These are phyloP conservation scores for Trachemys scripta DNA, from an alignment of 2,113 vertebrate species.

Conservation along the genomic window DNA sequence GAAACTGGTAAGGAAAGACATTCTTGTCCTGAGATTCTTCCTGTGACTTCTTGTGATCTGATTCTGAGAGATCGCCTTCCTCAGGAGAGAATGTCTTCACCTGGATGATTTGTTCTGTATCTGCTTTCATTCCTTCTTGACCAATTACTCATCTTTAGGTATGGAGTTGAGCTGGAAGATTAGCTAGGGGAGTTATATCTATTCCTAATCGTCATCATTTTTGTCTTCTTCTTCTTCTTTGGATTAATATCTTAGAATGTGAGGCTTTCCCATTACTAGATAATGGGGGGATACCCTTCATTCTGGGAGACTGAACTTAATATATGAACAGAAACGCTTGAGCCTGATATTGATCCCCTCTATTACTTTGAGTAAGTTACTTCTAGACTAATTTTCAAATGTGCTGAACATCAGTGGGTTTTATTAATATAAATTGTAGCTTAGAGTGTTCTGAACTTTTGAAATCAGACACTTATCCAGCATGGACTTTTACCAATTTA, in stretches of 20 bases:
- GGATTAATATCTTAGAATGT: background rate
- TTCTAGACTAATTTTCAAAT: background rate
- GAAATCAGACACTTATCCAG: background rate
- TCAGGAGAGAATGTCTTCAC: background rate
- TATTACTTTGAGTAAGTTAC: background rate
- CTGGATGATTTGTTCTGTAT: background rate
- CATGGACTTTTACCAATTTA: background rate
- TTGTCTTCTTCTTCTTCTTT: background rate
- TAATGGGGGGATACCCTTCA: background rate
- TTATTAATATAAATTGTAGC: background rate
- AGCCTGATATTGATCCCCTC: background rate
- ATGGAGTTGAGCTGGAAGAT: background rate
- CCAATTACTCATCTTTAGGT: rapidly evolving
- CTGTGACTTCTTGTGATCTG: background rate
- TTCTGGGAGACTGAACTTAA: background rate
- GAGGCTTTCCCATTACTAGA: background rate
- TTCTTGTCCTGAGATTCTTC: background rate
- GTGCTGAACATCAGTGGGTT: background rate
- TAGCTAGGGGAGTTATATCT: background rate
- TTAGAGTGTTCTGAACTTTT: background rate
- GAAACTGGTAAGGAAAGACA: background rate
- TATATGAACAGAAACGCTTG: background rate
- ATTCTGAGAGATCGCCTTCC: background rate
- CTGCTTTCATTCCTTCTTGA: background rate
- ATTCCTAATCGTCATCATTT: background rate